Evolutionary conservation across 2,113 vertebrate species (phyloP).

Genomic region (Chrysochloris asiatica): DNA sequence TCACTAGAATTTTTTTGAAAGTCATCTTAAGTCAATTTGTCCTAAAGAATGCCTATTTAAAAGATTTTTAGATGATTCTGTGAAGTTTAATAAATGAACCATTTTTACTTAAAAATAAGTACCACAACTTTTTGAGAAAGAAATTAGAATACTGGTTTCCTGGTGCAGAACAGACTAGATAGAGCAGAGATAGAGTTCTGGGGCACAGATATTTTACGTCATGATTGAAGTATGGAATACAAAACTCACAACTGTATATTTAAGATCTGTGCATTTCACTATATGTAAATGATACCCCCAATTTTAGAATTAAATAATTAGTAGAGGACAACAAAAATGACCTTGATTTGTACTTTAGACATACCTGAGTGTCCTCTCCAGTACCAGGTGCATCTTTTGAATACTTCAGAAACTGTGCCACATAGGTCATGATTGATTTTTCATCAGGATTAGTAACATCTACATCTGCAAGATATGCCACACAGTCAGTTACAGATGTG

Average conservation of each 20-base stretch:
- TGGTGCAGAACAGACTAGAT: neutral
- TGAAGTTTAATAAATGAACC: neutral
- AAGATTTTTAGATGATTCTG: neutral
- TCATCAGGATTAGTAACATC: conserved; percentile 94
- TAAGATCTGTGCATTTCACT: neutral
- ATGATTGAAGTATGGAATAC: neutral
- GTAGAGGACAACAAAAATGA: neutral
- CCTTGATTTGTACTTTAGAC: conserved; percentile 4
- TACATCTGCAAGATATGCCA: conserved; percentile 88
- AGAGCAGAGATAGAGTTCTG: neutral
- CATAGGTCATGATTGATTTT: conserved; percentile 98
- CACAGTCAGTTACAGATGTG: conserved; percentile 21
- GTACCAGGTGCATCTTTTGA: conserved; percentile 85
- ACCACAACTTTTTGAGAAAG: neutral
- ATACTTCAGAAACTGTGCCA: conserved; percentile 96
- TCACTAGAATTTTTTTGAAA: neutral
- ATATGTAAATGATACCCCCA: neutral
- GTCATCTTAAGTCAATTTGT: neutral
- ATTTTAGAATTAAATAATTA: neutral
- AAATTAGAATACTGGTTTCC: conserved; percentile 12
- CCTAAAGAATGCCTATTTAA: neutral
- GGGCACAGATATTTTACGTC: neutral
- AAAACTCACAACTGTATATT: neutral
- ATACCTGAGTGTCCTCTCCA: conserved; percentile 87
- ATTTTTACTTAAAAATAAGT: neutral